A percentile compares a stretch with the other conserved stretches of the same genome.
Evolutionary conservation across 2,797 vertebrate species (phyloP).

Genomic region (Sebastes oblongus): DNA sequence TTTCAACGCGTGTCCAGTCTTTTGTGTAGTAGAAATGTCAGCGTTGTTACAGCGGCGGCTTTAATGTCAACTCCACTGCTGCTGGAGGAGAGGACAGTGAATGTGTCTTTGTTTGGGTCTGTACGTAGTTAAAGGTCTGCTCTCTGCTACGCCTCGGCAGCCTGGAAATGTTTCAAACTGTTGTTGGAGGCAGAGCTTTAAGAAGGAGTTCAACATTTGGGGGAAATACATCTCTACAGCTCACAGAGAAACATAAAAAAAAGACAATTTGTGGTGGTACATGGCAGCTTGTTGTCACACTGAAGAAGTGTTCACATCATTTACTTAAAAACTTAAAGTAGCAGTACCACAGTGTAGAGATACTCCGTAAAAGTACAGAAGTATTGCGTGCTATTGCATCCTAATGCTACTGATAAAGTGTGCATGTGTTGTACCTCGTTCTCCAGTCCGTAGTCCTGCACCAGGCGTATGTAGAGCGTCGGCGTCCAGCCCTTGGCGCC

Average conservation of each 20-base stretch:
- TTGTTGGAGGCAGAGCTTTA: neutral
- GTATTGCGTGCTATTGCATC: neutral
- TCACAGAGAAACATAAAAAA: neutral
- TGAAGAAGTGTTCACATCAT: neutral
- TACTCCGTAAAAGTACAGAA: neutral
- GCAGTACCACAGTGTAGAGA: neutral
- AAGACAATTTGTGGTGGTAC: neutral
- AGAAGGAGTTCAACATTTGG: neutral
- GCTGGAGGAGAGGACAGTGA: neutral
- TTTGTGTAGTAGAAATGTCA: conserved; percentile 69
- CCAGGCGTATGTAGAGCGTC: conserved; percentile 94
- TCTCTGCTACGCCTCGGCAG: neutral
- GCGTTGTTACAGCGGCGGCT: conserved; percentile 53
- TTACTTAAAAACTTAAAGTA: neutral
- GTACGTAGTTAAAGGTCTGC: neutral
- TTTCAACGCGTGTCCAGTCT: conserved; percentile 32
- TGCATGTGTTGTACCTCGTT: conserved; percentile 84
- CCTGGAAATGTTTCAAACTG: neutral
- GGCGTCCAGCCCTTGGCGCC: conserved; percentile 93
- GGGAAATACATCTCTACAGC: neutral
- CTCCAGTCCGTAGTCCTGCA: conserved; percentile 96
- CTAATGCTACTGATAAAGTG: neutral
- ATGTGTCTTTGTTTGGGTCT: conserved; percentile 1
- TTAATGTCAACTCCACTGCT: conserved; percentile 62
- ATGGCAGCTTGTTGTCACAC: neutral